Base-by-base conservation (phyloP, 2,888 invertebrate genomes). In the Elegia similella region DNA sequence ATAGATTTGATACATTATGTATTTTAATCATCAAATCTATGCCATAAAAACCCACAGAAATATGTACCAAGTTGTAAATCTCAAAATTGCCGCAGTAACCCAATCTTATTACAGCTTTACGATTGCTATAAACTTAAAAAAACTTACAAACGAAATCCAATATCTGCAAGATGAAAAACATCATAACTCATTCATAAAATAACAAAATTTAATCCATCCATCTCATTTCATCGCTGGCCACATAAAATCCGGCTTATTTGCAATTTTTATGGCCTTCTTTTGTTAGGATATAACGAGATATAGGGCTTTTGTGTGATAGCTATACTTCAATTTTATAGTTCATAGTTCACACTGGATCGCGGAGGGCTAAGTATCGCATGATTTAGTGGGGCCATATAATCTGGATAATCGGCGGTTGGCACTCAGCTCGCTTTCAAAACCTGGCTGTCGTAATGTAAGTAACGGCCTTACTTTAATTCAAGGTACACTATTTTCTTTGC, bases 261-360 rank as follows among this genome's bases (percentile, higher is more conserved):
- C 87, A 82, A 84, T 86, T 88, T 88, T 89, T 88, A 89, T 82
- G 86, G 84, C 75, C 70, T 23, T 60, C 78, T 74, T 78, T 84
- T 86, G 84, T 86, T 79, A 76, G 77, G 65, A 69, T 64, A 73
- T 80, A 81, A 83, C 78, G 78, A 82, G 82, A 86, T 84, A 82
- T 80, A 74, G 71, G 76, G 81, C 82, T 81, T 88, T 84, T 85
- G 78, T 86, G 70, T 76, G 75, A 80, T 81, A 76, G 82, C 80
- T 76, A 86, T 88, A 77, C 86, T 84, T 89, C 86, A 89, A 88
- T 82, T 88, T 90, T 89, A 88, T 86, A 86, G 89, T 84, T 86
- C 87, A 84, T 89, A 88, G 88, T 88, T 88, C 88, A 84, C 73
- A 75, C 68, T 70, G 70, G 74, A 65, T 70, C 70, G 72, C 72